Conservation (phyloP, 2,888 invertebrate genomes). For the Melanostoma scalare region DNA sequence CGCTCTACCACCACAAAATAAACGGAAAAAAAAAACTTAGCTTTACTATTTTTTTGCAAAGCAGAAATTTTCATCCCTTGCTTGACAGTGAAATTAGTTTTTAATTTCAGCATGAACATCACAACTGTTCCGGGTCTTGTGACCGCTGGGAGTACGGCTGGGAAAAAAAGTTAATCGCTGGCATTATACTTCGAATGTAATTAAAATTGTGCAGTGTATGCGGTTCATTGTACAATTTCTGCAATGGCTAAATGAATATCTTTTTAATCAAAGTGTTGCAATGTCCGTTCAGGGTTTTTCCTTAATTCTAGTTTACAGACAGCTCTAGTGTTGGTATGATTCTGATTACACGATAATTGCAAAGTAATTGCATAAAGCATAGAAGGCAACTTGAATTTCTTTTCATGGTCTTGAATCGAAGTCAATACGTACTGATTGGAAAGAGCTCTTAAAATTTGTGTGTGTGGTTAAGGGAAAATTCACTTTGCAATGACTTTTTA, state of each 20-base stretch:
- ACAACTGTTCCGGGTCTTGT: conserved; percentile 5
- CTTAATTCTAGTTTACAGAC: no score
- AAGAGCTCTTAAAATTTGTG: no score
- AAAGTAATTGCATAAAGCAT: no score
- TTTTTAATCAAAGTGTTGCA: neutral
- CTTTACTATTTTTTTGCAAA: conserved; percentile 27
- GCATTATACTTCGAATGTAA: conserved; percentile 64
- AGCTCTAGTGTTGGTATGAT: no score
- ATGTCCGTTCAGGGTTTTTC: no score
- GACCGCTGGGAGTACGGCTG: conserved; percentile 16
- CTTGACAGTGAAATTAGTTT: conserved; percentile 55
- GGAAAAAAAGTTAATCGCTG: conserved; percentile 46
- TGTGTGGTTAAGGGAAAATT: no score
- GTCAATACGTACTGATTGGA: no score
- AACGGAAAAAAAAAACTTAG: conserved; percentile 24
- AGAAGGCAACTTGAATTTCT: no score
- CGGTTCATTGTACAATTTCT: conserved; percentile 53
- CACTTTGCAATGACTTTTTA: no score
- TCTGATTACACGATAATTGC: no score
- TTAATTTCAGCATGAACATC: conserved; percentile 41
- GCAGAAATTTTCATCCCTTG: conserved; percentile 17
- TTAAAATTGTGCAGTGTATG: conserved; percentile 62
- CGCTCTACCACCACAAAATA: neutral
- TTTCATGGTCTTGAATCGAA: no score
- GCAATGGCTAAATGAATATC: conserved; percentile 45